A percentile compares a stretch with the other conserved stretches of the same genome.
Evolutionary conservation across 2,888 invertebrate species (phyloP).

Genomic region (Acronicta aceris): DNA sequence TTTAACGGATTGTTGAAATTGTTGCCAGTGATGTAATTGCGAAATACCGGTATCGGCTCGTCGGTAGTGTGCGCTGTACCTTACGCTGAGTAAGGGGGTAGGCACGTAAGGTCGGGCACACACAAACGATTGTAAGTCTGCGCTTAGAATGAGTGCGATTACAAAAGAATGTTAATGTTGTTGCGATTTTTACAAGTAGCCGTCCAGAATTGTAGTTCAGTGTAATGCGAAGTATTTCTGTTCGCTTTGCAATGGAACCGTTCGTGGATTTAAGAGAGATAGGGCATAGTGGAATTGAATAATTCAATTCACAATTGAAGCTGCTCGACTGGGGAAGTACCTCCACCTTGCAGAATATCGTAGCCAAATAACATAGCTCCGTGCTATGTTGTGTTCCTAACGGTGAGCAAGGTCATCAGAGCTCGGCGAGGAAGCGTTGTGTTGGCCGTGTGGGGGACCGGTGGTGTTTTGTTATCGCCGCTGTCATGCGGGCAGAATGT

Average conservation of each 20-base stretch:
- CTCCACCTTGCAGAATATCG: too few species aligned
- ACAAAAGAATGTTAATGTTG: conserved; percentile 27
- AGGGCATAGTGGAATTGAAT: too few species aligned
- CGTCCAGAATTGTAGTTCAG: conserved; percentile 2
- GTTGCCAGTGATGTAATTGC: conserved; percentile 43
- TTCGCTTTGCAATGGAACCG: conserved; percentile 8
- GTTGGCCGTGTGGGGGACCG: too few species aligned
- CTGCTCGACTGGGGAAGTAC: too few species aligned
- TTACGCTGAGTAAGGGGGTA: conserved; percentile 10
- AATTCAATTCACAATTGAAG: too few species aligned
- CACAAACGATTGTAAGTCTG: background rate
- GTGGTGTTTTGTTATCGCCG: too few species aligned
- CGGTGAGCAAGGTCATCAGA: too few species aligned
- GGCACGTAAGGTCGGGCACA: conserved; percentile 3
- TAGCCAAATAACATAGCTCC: too few species aligned
- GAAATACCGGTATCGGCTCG: conserved; percentile 25
- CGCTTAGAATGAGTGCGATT: conserved; percentile 12
- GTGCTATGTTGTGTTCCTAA: too few species aligned
- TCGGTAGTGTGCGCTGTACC: conserved; percentile 15
- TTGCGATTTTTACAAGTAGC: conserved; percentile 6
- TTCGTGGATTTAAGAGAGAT: too few species aligned
- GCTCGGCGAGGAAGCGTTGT: too few species aligned
- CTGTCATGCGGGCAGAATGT: too few species aligned
- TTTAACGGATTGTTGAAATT: conserved; percentile 37
- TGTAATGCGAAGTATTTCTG: conserved; percentile 5